Evolutionary conservation across 2,888 invertebrate genomes (phyloP).

Genomic region (Scaptomyza parva): DNA sequence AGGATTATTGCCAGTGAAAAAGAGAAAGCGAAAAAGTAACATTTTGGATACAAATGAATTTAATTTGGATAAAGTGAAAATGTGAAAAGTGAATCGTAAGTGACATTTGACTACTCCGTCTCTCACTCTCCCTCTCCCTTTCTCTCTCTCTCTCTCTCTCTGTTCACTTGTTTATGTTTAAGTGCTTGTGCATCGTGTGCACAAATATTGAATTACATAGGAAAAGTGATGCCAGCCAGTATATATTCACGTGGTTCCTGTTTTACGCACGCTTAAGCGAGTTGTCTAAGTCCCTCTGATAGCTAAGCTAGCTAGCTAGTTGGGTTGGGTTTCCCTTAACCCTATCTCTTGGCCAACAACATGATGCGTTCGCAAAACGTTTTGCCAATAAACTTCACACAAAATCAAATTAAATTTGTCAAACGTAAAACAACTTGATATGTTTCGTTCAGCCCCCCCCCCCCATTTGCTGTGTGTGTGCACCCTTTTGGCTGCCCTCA

Average conservation of each 20-base stretch:
- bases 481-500: conserved; percentile 40
- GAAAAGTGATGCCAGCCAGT: conserved; percentile 14
- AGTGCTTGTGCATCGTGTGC: conserved; percentile 16
- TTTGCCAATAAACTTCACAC: conserved; percentile 79
- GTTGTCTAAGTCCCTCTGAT: conserved; percentile 29
- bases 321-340: too few relatives aligned
- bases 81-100: conserved; percentile 45
- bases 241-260: conserved; percentile 40
- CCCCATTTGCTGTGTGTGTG: not conserved
- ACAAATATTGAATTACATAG: conserved; percentile 49
- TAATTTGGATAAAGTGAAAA: conserved; percentile 47
- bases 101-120: conserved; percentile 33
- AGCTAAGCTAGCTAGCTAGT: conserved; percentile 5
- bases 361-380: conserved; percentile 60
- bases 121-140: not conserved
- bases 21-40: too few relatives aligned
- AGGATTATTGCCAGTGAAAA: conserved; percentile 10
- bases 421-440: conserved; percentile 77
- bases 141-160: not conserved
- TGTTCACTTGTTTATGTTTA: not conserved
- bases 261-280: conserved; percentile 60
- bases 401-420: conserved; percentile 81
- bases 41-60: conserved; percentile 51
- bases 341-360: conserved; percentile 4
- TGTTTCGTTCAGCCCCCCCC: conserved; percentile 41